Conservation (phyloP, 2,797 vertebrate species). For the Cossypha polioptera region DNA sequence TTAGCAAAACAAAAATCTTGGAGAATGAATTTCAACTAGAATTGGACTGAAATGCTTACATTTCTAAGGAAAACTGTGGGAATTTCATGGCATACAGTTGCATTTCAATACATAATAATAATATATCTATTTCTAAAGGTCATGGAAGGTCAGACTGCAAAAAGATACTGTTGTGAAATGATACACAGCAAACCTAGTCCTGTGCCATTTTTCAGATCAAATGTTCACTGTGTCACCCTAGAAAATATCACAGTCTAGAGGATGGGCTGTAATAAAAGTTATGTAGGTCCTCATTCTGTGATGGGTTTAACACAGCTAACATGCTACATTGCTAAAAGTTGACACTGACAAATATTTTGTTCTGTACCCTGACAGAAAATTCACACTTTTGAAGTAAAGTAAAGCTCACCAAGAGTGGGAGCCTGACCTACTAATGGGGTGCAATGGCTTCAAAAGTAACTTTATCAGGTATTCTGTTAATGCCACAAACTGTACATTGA, state of each 20-base stretch:
- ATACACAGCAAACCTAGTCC: neutral
- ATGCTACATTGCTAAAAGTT: neutral
- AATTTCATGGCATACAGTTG: neutral
- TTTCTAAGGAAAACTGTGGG: neutral
- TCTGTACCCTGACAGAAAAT: neutral
- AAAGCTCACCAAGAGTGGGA: neutral
- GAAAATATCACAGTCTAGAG: neutral
- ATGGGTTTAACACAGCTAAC: neutral
- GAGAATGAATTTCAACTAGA: constrained; percentile 29
- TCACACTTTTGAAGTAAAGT: neutral
- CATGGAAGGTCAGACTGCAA: neutral
- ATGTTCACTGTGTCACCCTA: neutral
- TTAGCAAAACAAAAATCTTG: neutral
- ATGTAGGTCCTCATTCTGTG: neutral
- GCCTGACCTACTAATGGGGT: neutral
- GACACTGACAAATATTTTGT: neutral
- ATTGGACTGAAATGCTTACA: neutral
- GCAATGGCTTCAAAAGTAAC: neutral
- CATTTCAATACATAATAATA: neutral
- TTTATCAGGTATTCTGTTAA: neutral
- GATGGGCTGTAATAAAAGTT: neutral
- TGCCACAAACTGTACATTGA: neutral
- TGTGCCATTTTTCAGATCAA: neutral
- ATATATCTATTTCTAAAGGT: neutral
- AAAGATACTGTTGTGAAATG: neutral